Conservation (phyloP, 2,888 invertebrate species). For the Trachelus tabidus region DNA sequence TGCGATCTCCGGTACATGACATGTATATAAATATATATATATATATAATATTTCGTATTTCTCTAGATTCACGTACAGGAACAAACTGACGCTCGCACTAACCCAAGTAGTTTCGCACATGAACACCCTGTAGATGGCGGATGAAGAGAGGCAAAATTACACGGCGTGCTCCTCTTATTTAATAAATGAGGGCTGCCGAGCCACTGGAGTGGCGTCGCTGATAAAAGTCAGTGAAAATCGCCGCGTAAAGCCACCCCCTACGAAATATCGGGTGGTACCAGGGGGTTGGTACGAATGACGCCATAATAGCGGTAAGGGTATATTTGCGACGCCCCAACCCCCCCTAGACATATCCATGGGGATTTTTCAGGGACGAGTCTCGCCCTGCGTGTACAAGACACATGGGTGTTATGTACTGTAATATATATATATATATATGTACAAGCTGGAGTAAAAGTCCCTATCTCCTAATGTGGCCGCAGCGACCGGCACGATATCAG, state of each 20-base stretch:
- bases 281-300: background rate
- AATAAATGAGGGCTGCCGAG: conserved; percentile 1
- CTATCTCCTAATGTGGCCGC: background rate
- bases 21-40: background rate
- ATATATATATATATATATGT: background rate
- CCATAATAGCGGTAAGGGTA: background rate
- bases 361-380: background rate
- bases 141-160: background rate
- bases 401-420: background rate
- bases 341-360: background rate
- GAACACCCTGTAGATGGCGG: background rate
- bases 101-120: background rate
- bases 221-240: background rate
- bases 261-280: background rate
- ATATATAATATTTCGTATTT: background rate
- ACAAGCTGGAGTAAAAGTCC: background rate
- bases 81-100: background rate
- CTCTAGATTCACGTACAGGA: background rate
- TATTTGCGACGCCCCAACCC: background rate
- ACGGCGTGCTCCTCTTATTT: background rate
- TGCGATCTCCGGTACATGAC: background rate
- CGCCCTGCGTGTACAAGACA: background rate
- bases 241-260: background rate
- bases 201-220: background rate
- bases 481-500: background rate